Evolutionary conservation across 2,888 invertebrate genomes (phyloP).

Genomic region (Trilocha varians): DNA sequence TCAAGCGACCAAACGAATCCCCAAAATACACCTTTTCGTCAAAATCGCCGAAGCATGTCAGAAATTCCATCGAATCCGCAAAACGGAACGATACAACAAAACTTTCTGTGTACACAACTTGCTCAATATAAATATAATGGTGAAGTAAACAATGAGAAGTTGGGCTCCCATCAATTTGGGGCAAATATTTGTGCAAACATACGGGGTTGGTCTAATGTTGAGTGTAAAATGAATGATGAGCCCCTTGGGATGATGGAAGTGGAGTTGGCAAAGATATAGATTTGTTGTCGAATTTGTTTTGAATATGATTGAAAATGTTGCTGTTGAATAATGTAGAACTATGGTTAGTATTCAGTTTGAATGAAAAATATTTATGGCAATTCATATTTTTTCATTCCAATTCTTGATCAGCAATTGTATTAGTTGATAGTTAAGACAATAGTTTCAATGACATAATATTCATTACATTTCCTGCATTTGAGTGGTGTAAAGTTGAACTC

Average conservation of each 20-base stretch:
- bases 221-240: conserved; percentile 2
- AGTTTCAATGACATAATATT: too few relatives aligned
- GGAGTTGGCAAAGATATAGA: not conserved
- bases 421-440: too few relatives aligned
- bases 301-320: conserved; percentile 3
- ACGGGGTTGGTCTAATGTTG: conserved; percentile 11
- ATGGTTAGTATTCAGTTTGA: too few relatives aligned
- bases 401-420: too few relatives aligned
- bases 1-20: too few relatives aligned
- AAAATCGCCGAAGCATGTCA: not conserved
- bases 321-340: too few relatives aligned
- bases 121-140: conserved; percentile 46
- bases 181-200: conserved; percentile 38
- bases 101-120: conserved; percentile 28
- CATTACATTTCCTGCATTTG: too few relatives aligned
- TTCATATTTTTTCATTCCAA: too few relatives aligned
- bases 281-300: not conserved
- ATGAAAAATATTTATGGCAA: too few relatives aligned
- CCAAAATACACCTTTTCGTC: not conserved
- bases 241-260: not conserved
- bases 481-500: too few relatives aligned
- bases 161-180: conserved; percentile 29
- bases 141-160: conserved; percentile 36
- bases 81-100: conserved; percentile 10
- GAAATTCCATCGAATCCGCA: conserved; percentile 3